These are phyloP conservation scores for Limnephilus auricula DNA, from an alignment of 2,888 invertebrate species.

Conservation along the genomic window DNA sequence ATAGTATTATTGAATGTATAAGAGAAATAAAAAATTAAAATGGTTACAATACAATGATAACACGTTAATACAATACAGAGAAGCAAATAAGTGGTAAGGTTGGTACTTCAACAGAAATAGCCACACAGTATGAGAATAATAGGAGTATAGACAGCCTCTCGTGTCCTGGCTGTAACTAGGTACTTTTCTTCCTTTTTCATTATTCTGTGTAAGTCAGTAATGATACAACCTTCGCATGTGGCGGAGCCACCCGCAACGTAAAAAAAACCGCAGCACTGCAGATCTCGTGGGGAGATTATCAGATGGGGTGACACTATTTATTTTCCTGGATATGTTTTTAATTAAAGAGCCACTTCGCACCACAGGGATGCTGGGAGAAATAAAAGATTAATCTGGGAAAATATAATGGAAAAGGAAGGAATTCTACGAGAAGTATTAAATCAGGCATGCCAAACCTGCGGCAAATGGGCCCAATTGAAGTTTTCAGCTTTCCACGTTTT, in stretches of 20 bases:
- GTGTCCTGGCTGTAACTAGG: neutral
- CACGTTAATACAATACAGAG: neutral
- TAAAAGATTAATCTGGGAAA: neutral
- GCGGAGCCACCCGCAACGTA: constrained; percentile 41
- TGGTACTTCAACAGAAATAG: neutral
- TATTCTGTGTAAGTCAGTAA: constrained; percentile 33
- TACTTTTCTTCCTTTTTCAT: constrained; percentile 35
- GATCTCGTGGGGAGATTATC: constrained; percentile 46
- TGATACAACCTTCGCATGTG: constrained; percentile 35
- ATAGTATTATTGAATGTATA: too few species aligned
- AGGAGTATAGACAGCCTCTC: neutral
- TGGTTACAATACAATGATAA: neutral
- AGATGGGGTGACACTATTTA: constrained; percentile 39
- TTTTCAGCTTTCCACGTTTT: too few species aligned
- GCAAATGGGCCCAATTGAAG: too few species aligned
- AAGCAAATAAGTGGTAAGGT: neutral
- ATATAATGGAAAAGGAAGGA: neutral
- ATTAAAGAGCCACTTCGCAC: constrained; percentile 23
- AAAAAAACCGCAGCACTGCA: constrained; percentile 43
- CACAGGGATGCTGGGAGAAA: neutral
- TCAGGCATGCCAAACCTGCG: too few species aligned
- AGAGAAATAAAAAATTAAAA: too few species aligned
- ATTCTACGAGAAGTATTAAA: neutral
- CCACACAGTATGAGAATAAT: neutral
- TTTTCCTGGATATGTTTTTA: constrained; percentile 45